A percentile compares a stretch with the other conserved stretches of the same genome.
These are phyloP conservation scores for Thereva unica DNA, from an alignment of 2,888 invertebrate species.

Conservation along the genomic window DNA sequence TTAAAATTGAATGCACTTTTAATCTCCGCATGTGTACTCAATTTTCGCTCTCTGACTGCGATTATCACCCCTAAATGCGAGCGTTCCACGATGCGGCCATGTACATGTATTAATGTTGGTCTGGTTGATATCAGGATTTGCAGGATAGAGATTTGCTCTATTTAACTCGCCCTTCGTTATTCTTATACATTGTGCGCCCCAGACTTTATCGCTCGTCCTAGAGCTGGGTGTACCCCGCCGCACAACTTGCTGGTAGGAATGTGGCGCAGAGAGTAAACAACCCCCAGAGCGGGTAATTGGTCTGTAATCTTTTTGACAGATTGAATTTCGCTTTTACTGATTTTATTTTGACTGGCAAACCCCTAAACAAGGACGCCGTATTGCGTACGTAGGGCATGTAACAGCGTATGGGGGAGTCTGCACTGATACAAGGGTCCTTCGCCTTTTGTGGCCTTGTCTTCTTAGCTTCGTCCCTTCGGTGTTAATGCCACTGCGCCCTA, in stretches of 20 bases:
- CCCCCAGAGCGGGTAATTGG: constrained; percentile 53
- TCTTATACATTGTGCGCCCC: constrained; percentile 10
- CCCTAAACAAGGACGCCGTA: constrained; percentile 17
- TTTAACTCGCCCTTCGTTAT: constrained; percentile 48
- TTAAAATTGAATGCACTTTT: constrained; percentile 55
- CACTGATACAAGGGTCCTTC: not conserved
- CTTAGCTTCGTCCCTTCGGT: not conserved
- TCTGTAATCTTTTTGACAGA: constrained; percentile 61
- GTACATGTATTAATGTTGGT: constrained; percentile 27
- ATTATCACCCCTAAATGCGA: constrained; percentile 52
- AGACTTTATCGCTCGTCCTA: constrained; percentile 27
- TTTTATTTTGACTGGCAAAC: constrained; percentile 56
- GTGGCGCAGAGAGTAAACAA: constrained; percentile 38
- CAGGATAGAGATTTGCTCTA: constrained; percentile 50
- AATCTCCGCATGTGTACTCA: constrained; percentile 50
- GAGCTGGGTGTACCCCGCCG: constrained; percentile 18
- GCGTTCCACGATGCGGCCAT: not conserved
- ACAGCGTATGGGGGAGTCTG: not conserved
- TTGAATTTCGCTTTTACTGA: constrained; percentile 59
- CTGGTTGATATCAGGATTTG: constrained; percentile 45
- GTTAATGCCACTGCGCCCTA: constrained; percentile 17
- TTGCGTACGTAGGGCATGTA: not conserved
- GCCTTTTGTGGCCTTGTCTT: constrained; percentile 12
- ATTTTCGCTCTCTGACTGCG: constrained; percentile 56
- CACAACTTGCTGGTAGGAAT: constrained; percentile 25